These are phyloP conservation scores for Cyprinella venusta DNA, from an alignment of 2,797 vertebrate genomes.

Conservation along the genomic window DNA sequence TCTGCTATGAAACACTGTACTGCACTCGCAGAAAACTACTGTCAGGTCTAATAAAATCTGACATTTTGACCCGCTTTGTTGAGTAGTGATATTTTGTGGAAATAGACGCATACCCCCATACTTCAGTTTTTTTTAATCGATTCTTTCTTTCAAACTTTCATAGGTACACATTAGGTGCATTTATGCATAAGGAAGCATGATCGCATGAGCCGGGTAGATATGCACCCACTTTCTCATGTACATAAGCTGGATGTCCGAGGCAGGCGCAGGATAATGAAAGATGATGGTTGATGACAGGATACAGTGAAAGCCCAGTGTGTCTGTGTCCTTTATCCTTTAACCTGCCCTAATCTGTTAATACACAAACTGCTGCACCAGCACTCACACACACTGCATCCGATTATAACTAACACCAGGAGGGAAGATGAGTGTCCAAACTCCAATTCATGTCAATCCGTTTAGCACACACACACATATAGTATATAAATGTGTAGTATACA, in stretches of 20 bases:
- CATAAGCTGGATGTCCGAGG: conserved; percentile 46
- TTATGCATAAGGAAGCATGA: neutral
- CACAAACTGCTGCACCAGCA: conserved; percentile 74
- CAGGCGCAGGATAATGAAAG: conserved; percentile 70
- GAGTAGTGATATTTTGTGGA: conserved; percentile 51
- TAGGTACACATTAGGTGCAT: conserved; percentile 15
- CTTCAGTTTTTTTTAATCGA: conserved; percentile 29
- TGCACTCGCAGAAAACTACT: conserved; percentile 32
- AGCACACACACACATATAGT: neutral
- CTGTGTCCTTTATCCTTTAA: conserved; percentile 73
- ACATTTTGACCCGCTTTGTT: conserved; percentile 64
- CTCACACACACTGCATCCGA: conserved; percentile 50
- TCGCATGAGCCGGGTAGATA: conserved; percentile 5
- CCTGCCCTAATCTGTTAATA: conserved; percentile 78
- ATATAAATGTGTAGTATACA: no score
- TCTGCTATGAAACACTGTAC: conserved; percentile 60
- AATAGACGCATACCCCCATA: conserved; percentile 38
- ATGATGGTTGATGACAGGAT: conserved; percentile 70
- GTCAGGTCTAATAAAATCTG: conserved; percentile 67
- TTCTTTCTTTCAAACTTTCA: conserved; percentile 9
- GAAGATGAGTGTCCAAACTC: neutral
- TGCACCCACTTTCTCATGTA: neutral
- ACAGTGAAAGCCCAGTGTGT: conserved; percentile 68
- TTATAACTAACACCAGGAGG: conserved; percentile 15
- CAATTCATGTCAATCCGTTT: neutral